Base-by-base conservation (phyloP, 2,113 vertebrate genomes). In the Epinephelus cyanopodus region DNA sequence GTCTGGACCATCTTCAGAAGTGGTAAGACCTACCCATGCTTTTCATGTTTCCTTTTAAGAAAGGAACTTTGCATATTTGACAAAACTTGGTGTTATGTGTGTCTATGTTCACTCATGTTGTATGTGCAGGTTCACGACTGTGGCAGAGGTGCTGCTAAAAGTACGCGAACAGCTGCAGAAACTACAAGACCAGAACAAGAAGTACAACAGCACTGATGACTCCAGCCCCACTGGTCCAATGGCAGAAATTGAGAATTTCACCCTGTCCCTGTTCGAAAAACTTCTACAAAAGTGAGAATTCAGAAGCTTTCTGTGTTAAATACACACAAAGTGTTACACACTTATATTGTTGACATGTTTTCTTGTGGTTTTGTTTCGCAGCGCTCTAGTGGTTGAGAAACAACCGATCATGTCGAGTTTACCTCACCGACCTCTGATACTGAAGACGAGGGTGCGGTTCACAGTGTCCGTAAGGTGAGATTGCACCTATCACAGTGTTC, bases 351-450 rank as follows among this genome's bases (percentile, higher is more conserved):
- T 79, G 39, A 86, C 19, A 2, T 13, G 15, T 60, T 42, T 39
- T 37, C 4, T 37, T 66, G 4, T 65, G 53, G 6, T 33, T 6
- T 77, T 64, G 18, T 47, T 18, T 89, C 84, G 81, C 84, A 99
- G 98, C 37, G 97, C 98, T 6, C 96, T 99, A n/a, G 97, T 99
- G 86, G 97, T 99, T 50, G 97, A 98, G 92, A 96, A 96, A 77
- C 98, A 99, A 86, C 98, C 98, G 0, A 93, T 94, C 83, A 98
- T 97, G 97, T 94, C 95, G 1, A 97, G 94, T 2, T 94, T 96
- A 52, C 94, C 96, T 8, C 96, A 97, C 61, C 95, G 96, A 64
- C 97, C 97, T 0, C 84, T 98, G 15, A 94, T 99, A 17, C 76
- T 99, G 56, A 99, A 98, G 93, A 98, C 97, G 0, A 93, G 94